Base-by-base conservation (phyloP, 2,888 invertebrate species). In the Frankliniella intonsa region DNA sequence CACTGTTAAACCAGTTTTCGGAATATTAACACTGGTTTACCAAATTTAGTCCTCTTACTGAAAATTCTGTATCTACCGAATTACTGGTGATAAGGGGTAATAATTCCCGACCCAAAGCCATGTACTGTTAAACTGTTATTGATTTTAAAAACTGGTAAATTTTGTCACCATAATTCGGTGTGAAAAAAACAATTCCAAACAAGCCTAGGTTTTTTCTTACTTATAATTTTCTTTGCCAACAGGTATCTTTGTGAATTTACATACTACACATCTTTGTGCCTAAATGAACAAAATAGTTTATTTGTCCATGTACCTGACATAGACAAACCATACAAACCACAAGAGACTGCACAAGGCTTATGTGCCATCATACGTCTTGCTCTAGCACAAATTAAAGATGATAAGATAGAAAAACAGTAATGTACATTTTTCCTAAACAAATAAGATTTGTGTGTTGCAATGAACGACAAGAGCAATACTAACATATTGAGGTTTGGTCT, bases 221-320 rank as follows among this genome's bases (percentile, higher is more conserved):
- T 49, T 50, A 22, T 7, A 81, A 49, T 62, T 69, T 50, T 19
- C 50, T 50, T 11, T 62, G 5, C 14, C 87, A 90, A 25, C 87
- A 92, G 94, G 87, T 96, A 92, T 87, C 88, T 96, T 5, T 96
- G 96, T 87, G 96, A 95, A 88, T 96, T 93, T 88, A 93, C 91
- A 82, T 96, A 92, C 89, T 95, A 93, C 89, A 91, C 92, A 49
- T 96, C 95, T 0, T 89, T 96, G 65, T 90, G 90, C 84, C 90
- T 92, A 38, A 90, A 93, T 88, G 88, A 88, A 82, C 86, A 87
- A 0, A 89, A 91, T 82, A 90, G 92, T 2, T 88, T 95, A 19
- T 96, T 96, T 87, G 90, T 96, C 25, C 96, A 96, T 87, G 95
- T 96, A 3, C 96, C 96, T 0, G 91, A 92, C 49, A 86, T 92